phyloP scores from a whole-genome alignment of 1,140 invertebrate species.

The Caenorhabditis brenneri region DNA sequence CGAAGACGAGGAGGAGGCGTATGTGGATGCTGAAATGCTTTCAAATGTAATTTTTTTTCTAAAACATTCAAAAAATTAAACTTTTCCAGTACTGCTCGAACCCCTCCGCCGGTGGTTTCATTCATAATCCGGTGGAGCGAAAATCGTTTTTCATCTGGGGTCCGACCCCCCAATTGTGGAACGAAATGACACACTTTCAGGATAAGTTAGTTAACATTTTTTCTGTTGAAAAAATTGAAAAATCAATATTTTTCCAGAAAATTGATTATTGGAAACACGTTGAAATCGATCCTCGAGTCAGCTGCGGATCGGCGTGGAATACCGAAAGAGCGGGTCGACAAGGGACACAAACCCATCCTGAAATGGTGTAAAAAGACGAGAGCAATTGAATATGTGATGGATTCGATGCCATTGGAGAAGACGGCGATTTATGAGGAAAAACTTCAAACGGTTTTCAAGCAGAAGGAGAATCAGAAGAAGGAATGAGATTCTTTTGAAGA shows the following conservation, averaged over 20 bases:
- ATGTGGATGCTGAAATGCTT: constrained; percentile 4
- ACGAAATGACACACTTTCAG: not conserved
- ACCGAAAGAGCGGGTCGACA: not conserved
- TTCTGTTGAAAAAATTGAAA: too few relatives aligned
- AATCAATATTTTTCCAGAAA: not conserved
- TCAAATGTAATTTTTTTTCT: not conserved
- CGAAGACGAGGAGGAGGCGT: not conserved
- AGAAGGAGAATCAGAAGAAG: not conserved
- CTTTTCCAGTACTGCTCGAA: not conserved
- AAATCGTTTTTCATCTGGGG: not conserved
- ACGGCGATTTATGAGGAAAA: constrained; percentile 22
- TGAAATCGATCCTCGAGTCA: not conserved
- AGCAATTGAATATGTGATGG: not conserved
- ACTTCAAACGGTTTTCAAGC: not conserved
- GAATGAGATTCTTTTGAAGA: too few relatives aligned
- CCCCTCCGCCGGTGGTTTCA: not conserved
- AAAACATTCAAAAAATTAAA: not conserved
- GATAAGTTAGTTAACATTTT: not conserved
- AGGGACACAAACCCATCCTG: not conserved
- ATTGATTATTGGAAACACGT: constrained; percentile 3
- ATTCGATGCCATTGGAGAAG: constrained; percentile 24
- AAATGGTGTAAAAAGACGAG: constrained; percentile 11
- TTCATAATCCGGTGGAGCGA: not conserved
- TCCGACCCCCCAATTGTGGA: not conserved
- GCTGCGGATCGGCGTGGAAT: not conserved